Evolutionary conservation across 1,140 invertebrate genomes (phyloP), one percentile per base, ranked within the genome.

Genomic region (Ips nitidus): DNA sequence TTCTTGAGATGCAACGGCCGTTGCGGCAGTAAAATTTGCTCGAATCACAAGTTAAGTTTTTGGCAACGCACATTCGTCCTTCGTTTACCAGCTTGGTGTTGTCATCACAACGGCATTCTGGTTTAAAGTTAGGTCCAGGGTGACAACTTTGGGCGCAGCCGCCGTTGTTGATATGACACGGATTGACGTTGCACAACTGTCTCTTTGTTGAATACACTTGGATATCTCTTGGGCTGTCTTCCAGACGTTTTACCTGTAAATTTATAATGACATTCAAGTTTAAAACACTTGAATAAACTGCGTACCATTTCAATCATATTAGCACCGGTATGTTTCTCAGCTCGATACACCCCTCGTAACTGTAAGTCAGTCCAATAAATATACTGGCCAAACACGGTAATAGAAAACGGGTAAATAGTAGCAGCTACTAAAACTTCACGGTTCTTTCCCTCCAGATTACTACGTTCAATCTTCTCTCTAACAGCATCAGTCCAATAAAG

Each of bases 301-400:
- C 8, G 7, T 0, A 97, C 94, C 84, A 99, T 91, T 79, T 97
- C 94, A 4, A 96, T 86, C 88, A 97, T 94, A 74, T 96, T 92
- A 2, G 92, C 92, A 3, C 98, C 97, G 0, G 97, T 98, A 74
- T 98, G 93, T 81, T 99, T 99, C 76, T 98, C 95, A 0, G 97
- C 97, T 62, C 97, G 83, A 76, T 97, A 99, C 0, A 99, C 94
- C 1, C 97, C 97, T 39, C 94, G 84, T 0, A 98, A 80, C 78
- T 97, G 95, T 43, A 98, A 85, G 81, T 99, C 98, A 0, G 97
- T 98, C 95, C 97, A 98, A 80, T 98, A 99, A 57, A 99, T 97
- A 78, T 95, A 95, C 76, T 94, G 89, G 38, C 91, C 86, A 81
- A 90, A 93, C 0, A 98, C 91, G 0, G 95, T 96, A 7, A 99